phyloP scores from a whole-genome alignment of 2,797 vertebrate species.

The Lagorchestes hirsutus region DNA sequence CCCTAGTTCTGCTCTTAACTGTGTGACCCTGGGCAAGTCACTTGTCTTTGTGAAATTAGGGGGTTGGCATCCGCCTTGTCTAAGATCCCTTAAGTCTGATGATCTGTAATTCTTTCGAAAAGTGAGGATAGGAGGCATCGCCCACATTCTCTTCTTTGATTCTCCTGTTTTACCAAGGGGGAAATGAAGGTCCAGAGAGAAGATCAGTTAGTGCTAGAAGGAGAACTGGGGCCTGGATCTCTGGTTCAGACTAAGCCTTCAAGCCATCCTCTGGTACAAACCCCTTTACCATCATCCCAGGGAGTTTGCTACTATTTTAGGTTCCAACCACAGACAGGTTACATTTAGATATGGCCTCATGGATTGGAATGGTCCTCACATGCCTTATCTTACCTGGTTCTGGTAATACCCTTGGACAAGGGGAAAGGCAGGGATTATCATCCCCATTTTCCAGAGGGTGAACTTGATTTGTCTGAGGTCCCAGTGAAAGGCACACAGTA shows the following conservation, averaged over 20 bases:
- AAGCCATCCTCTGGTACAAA: background rate
- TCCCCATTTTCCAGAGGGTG: background rate
- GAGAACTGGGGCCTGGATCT: background rate
- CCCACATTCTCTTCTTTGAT: background rate
- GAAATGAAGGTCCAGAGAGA: background rate
- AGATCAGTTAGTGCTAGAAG: background rate
- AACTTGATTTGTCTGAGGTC: background rate
- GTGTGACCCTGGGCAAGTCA: background rate
- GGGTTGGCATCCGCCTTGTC: background rate
- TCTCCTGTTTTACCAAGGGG: background rate
- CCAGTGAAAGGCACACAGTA: background rate
- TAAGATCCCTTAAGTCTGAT: background rate
- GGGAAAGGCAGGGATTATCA: background rate
- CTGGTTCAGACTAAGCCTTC: background rate
- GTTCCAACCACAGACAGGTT: background rate
- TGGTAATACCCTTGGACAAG: background rate
- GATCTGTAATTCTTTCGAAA: background rate
- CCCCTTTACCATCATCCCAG: background rate
- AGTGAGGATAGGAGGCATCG: background rate
- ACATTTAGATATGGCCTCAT: background rate
- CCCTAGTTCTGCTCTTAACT: background rate
- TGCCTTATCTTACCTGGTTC: background rate
- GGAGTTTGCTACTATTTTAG: no score
- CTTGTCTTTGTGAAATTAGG: background rate
- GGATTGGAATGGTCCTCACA: background rate